Base-by-base conservation (phyloP, 2,888 invertebrate genomes). In the Erpobdella octoculata region DNA sequence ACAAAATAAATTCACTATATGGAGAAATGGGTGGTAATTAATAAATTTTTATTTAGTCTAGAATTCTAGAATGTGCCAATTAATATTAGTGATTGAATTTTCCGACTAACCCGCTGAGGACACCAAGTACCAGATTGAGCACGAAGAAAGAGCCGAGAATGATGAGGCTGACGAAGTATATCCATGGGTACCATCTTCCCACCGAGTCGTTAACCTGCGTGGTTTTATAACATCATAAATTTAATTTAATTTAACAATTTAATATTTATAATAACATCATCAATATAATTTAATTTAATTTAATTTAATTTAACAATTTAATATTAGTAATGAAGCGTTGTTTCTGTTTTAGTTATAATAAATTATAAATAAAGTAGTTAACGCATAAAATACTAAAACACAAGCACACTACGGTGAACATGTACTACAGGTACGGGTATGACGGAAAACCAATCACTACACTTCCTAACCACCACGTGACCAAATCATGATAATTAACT, bases 41-140 rank as follows among this genome's bases (percentile, higher is more conserved):
- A 41, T 41, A 12, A 41, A 41, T 12, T 41, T n/a, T n/a, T n/a
- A n/a, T n/a, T n/a, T n/a, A n/a, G n/a, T n/a, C n/a, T n/a, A n/a
- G n/a, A n/a, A n/a, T n/a, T n/a, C n/a, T n/a, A n/a, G n/a, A n/a
- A n/a, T n/a, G n/a, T n/a, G n/a, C n/a, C n/a, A 41, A 41, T 12
- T 41, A 41, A 41, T 41, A 41, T 12, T 41, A 41, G 18, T 41
- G 9, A 41, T 18, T 35, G 8, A 68, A 21, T 18, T 25, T 25
- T 31, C 18, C 33, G 15, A 2, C 1, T 21, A 37, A 93, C 92
- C 97, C 98, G 80, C 95, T 96, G 81, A 99, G 88, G 82, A 98
- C 98, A 91, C 98, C 98, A 84, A 98, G 93, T 89, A 98, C 98
- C 70, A 98, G 89, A 86, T 98, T 99, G 91, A 99, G 95, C 76